phyloP scores from a whole-genome alignment of 1,140 invertebrate species.

The Thalassaphorura encarpata region DNA sequence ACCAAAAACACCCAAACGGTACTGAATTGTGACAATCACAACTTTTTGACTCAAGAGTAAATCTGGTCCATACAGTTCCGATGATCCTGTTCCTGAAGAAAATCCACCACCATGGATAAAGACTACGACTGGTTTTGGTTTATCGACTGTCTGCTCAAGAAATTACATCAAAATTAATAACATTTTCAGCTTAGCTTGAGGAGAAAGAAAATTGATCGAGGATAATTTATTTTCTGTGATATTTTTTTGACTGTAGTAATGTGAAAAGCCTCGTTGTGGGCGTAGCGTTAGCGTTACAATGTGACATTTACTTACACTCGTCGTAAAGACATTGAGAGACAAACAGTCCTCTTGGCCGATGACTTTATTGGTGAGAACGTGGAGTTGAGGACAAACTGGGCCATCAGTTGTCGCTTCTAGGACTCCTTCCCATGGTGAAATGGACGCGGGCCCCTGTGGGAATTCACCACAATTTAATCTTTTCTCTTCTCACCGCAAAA shows the following conservation, averaged over 20 bases:
- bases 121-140: slow-evolving; percentile 30
- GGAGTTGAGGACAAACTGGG: slow-evolving; percentile 54
- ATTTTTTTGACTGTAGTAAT: background rate
- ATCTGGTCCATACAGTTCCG: slow-evolving; percentile 30
- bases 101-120: slow-evolving; percentile 35
- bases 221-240: background rate
- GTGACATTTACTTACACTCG: slow-evolving; percentile 25
- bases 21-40: slow-evolving; percentile 36
- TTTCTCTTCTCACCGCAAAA: slow-evolving; percentile 3
- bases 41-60: slow-evolving; percentile 33
- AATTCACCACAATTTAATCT: slow-evolving; percentile 3
- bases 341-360: slow-evolving; percentile 55
- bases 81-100: slow-evolving; percentile 15
- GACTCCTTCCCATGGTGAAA: slow-evolving; percentile 48
- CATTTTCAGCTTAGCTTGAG: slow-evolving; percentile 14
- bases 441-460: slow-evolving; percentile 46
- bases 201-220: background rate
- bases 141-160: slow-evolving; percentile 18
- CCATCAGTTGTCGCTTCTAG: slow-evolving; percentile 50
- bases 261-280: background rate
- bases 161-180: background rate
- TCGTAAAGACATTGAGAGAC: slow-evolving; percentile 52
- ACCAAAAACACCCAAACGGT: slow-evolving; percentile 36
- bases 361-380: slow-evolving; percentile 34
- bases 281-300: background rate